Evolutionary conservation across 2,113 vertebrate genomes (phyloP).

Genomic region (Limnothrissa miodon): DNA sequence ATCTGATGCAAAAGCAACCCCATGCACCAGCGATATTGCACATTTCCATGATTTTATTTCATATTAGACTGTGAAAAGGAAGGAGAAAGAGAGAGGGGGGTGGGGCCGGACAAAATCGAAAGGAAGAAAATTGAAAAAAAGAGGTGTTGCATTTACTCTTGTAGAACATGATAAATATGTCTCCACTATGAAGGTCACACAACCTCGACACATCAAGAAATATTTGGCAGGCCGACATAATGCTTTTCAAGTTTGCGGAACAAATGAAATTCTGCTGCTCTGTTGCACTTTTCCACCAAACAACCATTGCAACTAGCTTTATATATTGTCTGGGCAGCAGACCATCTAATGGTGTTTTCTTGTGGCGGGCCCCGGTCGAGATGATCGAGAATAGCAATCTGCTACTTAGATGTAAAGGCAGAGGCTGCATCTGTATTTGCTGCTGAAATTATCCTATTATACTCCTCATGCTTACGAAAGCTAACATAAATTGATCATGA

Average conservation of each 20-base stretch:
- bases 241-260: slow-evolving; percentile 89
- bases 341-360: slow-evolving; percentile 85
- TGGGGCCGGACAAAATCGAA: background rate
- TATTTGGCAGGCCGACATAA: slow-evolving; percentile 84
- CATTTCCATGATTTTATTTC: slow-evolving; percentile 59
- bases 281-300: slow-evolving; percentile 86
- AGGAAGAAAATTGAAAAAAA: slow-evolving; percentile 41
- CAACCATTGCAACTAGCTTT: slow-evolving; percentile 86
- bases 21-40: slow-evolving; percentile 24
- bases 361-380: slow-evolving; percentile 69
- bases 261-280: slow-evolving; percentile 88
- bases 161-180: slow-evolving; percentile 87
- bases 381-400: slow-evolving; percentile 85
- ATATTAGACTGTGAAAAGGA: slow-evolving; percentile 40
- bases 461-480: slow-evolving; percentile 83
- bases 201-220: slow-evolving; percentile 83
- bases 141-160: slow-evolving; percentile 74
- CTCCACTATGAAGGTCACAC: slow-evolving; percentile 88
- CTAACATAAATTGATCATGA: slow-evolving; percentile 86
- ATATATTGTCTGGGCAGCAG: slow-evolving; percentile 87
- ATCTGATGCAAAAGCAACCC: background rate
- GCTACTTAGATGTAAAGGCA: slow-evolving; percentile 81
- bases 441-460: slow-evolving; percentile 87
- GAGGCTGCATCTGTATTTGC: slow-evolving; percentile 84
- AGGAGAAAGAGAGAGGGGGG: background rate